Evolutionary conservation across 2,113 vertebrate species (phyloP).

Genomic region (Psilopsiagon aurifrons): DNA sequence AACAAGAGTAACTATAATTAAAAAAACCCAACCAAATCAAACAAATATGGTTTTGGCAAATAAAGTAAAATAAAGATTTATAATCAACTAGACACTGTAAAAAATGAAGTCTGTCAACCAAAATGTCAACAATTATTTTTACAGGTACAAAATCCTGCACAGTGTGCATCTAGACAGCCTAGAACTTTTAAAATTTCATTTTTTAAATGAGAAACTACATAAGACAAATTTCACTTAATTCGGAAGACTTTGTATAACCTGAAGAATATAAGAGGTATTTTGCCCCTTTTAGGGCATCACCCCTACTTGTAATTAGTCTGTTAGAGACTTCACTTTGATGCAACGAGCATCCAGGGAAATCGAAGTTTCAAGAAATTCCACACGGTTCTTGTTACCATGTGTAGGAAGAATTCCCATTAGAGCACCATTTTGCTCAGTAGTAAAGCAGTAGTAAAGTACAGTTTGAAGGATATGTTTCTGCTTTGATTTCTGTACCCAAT

Average conservation of each 20-base stretch:
- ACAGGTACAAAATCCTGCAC: too few relatives aligned
- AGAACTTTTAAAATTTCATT: neutral
- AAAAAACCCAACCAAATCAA: too few relatives aligned
- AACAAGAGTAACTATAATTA: too few relatives aligned
- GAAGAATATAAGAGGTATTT: neutral
- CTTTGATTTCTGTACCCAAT: neutral
- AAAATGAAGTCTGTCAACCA: too few relatives aligned
- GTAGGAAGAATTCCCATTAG: neutral
- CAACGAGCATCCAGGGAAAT: neutral
- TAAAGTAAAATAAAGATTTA: too few relatives aligned
- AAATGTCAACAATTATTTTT: too few relatives aligned
- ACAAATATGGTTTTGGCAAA: too few relatives aligned
- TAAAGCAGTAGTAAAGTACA: neutral
- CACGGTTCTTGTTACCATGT: fast-evolving
- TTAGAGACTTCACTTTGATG: neutral
- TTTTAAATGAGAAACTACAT: neutral
- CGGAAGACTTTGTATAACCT: neutral
- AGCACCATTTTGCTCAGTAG: neutral
- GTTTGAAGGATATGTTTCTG: neutral
- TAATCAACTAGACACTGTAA: too few relatives aligned
- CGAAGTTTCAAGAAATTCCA: neutral
- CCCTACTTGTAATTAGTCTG: neutral
- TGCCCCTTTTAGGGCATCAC: neutral
- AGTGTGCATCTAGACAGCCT: too few relatives aligned
- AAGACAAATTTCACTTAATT: neutral